A percentile compares a stretch with the other conserved stretches of the same genome.
These are phyloP conservation scores for Gavialis gangeticus DNA, from an alignment of 2,113 vertebrate genomes.

Conservation along the genomic window DNA sequence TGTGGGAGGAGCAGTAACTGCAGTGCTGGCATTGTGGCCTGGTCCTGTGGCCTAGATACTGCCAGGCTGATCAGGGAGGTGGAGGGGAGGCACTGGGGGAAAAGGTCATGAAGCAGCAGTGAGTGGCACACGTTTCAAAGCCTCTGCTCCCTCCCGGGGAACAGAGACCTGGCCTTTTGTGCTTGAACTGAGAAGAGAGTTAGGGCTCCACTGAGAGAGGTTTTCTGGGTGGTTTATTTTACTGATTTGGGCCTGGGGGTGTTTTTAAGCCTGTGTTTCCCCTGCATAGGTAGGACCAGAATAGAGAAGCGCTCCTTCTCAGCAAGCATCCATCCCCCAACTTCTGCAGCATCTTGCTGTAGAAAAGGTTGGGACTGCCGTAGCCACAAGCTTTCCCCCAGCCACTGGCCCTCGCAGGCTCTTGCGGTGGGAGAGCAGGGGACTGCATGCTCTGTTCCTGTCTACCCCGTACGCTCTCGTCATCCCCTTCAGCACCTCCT, in stretches of 20 bases:
- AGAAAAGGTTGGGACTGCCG: neutral
- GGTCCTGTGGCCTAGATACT: neutral
- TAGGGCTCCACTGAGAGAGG: neutral
- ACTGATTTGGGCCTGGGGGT: neutral
- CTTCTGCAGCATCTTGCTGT: fast-evolving
- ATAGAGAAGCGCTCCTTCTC: neutral
- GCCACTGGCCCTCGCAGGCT: neutral
- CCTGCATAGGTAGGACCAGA: neutral
- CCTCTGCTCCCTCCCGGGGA: neutral
- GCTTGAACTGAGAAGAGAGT: fast-evolving
- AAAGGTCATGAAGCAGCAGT: neutral
- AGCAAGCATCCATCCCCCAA: neutral
- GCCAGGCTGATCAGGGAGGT: neutral
- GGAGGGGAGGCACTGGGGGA: neutral
- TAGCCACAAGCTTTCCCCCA: neutral
- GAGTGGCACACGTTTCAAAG: fast-evolving
- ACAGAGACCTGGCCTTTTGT: neutral
- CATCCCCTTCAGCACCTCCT: neutral
- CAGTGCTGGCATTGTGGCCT: neutral
- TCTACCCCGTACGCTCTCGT: neutral
- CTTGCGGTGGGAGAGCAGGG: neutral
- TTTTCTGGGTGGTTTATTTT: neutral
- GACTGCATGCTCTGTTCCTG: neutral
- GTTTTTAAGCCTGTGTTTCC: neutral
- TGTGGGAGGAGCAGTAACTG: neutral